Base-by-base conservation (phyloP, 2,113 vertebrate species). In the Antennarius striatus region DNA sequence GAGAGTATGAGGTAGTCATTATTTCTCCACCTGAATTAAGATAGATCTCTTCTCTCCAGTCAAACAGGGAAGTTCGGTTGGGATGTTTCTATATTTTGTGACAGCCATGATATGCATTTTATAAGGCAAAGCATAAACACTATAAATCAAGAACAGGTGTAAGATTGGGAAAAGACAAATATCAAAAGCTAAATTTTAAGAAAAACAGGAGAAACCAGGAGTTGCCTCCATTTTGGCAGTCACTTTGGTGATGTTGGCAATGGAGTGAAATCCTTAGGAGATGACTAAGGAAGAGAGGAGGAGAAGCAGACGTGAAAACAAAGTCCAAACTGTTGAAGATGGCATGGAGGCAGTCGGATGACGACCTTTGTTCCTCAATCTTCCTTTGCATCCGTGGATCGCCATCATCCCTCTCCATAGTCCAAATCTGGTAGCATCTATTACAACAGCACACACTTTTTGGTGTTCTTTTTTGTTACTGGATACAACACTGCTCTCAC, bases 391-490 rank as follows among this genome's bases (percentile, higher is more conserved):
- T 81, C 74, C 53, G 63, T 78, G 56, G 77, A 84, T 81, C 77
- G 81, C 75, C 66, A 70, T 62, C 75, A 74, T 81, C 66, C 57
- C 64, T 71, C 73, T 79, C 61, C 62, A 56, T 74, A 86, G 92
- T 93, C 91, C 91, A 89, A 86, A 82, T 48, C 63, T 72, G 71
- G 66, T 65, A 80, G 62, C 68, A 65, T 71, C 51, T 78, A 88
- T 93, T 98, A 96, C 90, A 97, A 93, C 0, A 98, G 84, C 71
- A 96, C 91, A 63, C 95, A 98, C 86, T 95, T 98, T 71, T 94
- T 95, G 75, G 87, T 60, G 75, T 92, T 95, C 91, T 96, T 98
- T 94, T 96, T 96, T 54, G 91, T 92, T 73, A 94, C 91, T 45
- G 95, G 95, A 80, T 96, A 94, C 73, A 98, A 93, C 82, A 98